Evolutionary conservation across 1,140 invertebrate species (phyloP), one percentile per base, ranked within the genome.

Genomic region (Lepidurus packardi): DNA sequence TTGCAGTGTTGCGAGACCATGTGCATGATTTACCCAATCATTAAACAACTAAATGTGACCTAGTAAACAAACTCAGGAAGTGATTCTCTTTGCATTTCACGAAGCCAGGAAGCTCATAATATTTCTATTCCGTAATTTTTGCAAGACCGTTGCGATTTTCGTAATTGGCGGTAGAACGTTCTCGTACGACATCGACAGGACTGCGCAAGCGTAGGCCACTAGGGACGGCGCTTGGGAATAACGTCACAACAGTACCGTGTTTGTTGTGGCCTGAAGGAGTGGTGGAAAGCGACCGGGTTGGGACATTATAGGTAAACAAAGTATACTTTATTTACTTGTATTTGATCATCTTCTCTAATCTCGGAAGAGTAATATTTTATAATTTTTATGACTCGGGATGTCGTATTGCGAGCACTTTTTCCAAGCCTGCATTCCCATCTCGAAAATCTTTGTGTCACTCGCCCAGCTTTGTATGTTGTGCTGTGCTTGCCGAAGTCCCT

Each of bases 251-350:
- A 65, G 53, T 65, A 65, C 53, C 34, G 34, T 65, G 53, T 65
- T 65, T 65, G 53, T 65, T 65, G 53, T 65, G 53, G 53, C 53
- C n/a, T 65, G 53, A 21, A 65, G 53, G 53, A 65, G 53, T 16
- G 53, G 53, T 65, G 53, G 53, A 65, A 13, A 65, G 53, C 53
- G 53, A 65, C 53, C 53, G 53, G n/a, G 53, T 65, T 65, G 53
- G 53, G 53, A 65, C 53, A 65, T 65, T 65, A n/a, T n/a, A 65
- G 53, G 53, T 65, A 65, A 65, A 65, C 21, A 65, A 7, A 65
- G n/a, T 16, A 1, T 4, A 0, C 34, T 34, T 34, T 4, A 65
- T 65, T 65, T 21, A 65, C 3, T 21, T 10, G 10, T 47, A 16
- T 2, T 6, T 11, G 45, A 2, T 16, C 10, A 3, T 47, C 6